Evolutionary conservation across 2,888 invertebrate genomes (phyloP), one percentile per base, ranked within the genome.

Genomic region (Leptopilina syphax): DNA sequence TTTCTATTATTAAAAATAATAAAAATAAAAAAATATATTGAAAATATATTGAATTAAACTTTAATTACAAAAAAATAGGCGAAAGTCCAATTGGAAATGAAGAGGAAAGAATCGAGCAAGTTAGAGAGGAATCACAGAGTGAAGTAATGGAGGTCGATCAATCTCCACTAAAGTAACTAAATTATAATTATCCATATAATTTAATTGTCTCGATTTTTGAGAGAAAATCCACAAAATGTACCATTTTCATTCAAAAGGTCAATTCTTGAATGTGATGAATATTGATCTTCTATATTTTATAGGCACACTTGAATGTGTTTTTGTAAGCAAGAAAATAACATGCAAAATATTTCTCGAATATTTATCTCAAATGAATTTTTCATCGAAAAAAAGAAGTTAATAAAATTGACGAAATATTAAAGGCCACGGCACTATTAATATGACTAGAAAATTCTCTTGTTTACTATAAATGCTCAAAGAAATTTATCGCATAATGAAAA

Each of bases 91-190:
- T 3, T 63, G 24, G 3, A 0, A 10, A 78, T n/a, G 24, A 70
- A 44, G 41, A 70, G 13, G 63, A 8, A 60, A 65, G 13, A 9
- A 66, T 54, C n/a, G 77, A 76, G 9, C 67, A 77, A 47, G 47
- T 77, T 8, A 34, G 67, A 18, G 79, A 82, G 57, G 81, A 82
- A 66, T 76, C 67, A 50, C 65, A 85, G 80, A 82, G 41, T 76
- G 87, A 88, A 73, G 80, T 85, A 78, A 89, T 88, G 87, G 87
- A 88, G 67, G 82, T 88, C 12, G 89, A 89, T 78, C 85, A 88
- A 82, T 88, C 86, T 82, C 86, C 86, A 12, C 65, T 76, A 66
- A 79, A 79, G n/a, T 66, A 73, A 73, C 34, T 50, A 44, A 44
- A 44, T 44, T 44, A 44, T 50, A 9, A 9, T 50, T 82, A 77